A percentile compares a stretch with the other conserved stretches of the same genome.
Conservation (phyloP, 2,113 vertebrate species). For the Oplegnathus fasciatus region DNA sequence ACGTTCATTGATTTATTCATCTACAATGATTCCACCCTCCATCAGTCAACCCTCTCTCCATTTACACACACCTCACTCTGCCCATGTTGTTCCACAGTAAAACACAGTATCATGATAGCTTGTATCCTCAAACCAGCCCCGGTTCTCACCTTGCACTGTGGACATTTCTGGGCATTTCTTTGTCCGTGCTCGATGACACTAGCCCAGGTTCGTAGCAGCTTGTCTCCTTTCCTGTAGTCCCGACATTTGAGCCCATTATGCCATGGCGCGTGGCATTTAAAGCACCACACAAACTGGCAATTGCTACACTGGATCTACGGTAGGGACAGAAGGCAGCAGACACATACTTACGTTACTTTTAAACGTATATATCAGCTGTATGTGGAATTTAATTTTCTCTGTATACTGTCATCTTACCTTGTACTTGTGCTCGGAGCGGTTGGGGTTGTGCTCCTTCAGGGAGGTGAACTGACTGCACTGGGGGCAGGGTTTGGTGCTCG, state of each 20-base stretch:
- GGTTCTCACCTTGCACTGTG: slow-evolving; percentile 92
- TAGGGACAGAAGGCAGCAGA: neutral
- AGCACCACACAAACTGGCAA: slow-evolving; percentile 99
- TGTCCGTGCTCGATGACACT: slow-evolving; percentile 97
- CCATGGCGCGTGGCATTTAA: slow-evolving; percentile 99
- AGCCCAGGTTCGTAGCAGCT: slow-evolving; percentile 95
- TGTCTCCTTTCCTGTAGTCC: slow-evolving; percentile 97
- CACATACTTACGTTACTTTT: neutral
- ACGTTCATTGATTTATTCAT: slow-evolving; percentile 61
- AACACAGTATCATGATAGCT: too few relatives aligned
- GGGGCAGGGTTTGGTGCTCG: slow-evolving; percentile 97
- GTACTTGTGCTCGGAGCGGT: slow-evolving; percentile 93
- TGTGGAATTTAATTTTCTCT: neutral
- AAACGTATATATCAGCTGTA: neutral
- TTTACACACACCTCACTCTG: slow-evolving; percentile 65
- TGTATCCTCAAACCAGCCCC: neutral
- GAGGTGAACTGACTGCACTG: slow-evolving; percentile 97
- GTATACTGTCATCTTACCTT: slow-evolving; percentile 87
- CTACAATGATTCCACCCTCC: slow-evolving; percentile 33
- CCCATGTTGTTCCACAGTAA: slow-evolving; percentile 76
- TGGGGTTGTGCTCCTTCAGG: slow-evolving; percentile 88
- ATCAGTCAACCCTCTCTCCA: slow-evolving; percentile 42
- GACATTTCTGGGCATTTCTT: slow-evolving; percentile 98
- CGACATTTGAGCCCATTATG: slow-evolving; percentile 96
- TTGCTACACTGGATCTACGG: slow-evolving; percentile 93